Conservation (phyloP, 2,797 vertebrate genomes). For the Anableps anableps region DNA sequence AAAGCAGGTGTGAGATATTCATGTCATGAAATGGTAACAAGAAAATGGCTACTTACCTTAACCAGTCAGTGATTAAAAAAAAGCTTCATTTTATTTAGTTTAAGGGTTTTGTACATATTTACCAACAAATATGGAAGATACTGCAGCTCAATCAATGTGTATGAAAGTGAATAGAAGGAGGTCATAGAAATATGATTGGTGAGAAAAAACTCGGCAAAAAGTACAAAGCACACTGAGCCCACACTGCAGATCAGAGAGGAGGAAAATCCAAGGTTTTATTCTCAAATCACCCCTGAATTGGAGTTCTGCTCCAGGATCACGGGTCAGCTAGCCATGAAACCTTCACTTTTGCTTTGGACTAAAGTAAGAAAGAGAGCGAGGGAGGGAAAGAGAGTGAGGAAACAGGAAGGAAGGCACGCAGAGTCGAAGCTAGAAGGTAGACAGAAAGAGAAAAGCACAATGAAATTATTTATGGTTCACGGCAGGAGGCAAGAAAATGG, state of each 20-base stretch:
- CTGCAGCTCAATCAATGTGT: not conserved
- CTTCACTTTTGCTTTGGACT: slow-evolving; percentile 57
- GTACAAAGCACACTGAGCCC: slow-evolving; percentile 11
- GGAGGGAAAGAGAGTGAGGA: slow-evolving; percentile 30
- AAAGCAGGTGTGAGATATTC: not conserved
- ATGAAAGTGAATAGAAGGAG: not conserved
- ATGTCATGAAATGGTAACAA: not conserved
- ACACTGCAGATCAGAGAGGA: slow-evolving; percentile 19
- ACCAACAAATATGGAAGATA: not conserved
- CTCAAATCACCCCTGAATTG: slow-evolving; percentile 51
- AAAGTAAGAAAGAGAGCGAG: slow-evolving; percentile 9
- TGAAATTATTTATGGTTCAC: slow-evolving; percentile 55
- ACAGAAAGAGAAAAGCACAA: slow-evolving; percentile 33
- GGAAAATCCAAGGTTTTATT: slow-evolving; percentile 41
- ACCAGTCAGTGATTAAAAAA: not conserved
- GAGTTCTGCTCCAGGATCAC: slow-evolving; percentile 39
- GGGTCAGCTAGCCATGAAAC: slow-evolving; percentile 56
- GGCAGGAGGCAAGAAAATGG: slow-evolving; percentile 43
- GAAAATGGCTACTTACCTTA: not conserved
- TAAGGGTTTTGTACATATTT: not conserved
- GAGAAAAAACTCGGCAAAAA: slow-evolving; percentile 9
- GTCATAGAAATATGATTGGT: slow-evolving; percentile 9
- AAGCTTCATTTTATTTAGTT: not conserved
- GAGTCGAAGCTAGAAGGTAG: slow-evolving; percentile 23
- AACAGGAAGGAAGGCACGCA: slow-evolving; percentile 30